These are phyloP conservation scores for Sinella curviseta DNA, from an alignment of 1,140 invertebrate genomes.

Conservation along the genomic window DNA sequence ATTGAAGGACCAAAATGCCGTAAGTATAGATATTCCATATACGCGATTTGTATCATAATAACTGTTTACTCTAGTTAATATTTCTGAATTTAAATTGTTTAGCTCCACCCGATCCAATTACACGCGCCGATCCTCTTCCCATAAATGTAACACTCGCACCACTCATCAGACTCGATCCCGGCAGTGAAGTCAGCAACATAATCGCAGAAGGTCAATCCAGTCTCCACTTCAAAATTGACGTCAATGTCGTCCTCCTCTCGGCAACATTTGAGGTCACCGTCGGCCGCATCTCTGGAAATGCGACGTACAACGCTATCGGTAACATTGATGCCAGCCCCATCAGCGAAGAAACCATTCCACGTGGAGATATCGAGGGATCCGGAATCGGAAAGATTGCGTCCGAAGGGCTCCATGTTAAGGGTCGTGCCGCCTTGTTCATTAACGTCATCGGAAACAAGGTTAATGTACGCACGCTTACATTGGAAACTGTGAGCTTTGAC, in stretches of 20 bases:
- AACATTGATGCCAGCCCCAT: neutral
- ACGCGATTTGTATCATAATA: neutral
- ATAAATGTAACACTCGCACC: slow-evolving; percentile 1
- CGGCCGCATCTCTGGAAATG: neutral
- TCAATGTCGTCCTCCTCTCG: neutral
- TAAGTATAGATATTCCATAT: neutral
- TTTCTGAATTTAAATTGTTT: neutral
- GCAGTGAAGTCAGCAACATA: neutral
- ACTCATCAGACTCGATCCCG: neutral
- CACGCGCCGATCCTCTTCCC: neutral
- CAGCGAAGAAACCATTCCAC: neutral
- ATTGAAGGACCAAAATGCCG: slow-evolving; percentile 1
- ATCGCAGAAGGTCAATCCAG: neutral
- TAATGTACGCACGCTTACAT: neutral
- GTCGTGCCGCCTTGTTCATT: neutral
- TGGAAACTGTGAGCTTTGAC: neutral
- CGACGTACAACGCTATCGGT: neutral
- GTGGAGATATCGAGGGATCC: neutral
- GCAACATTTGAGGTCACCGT: neutral
- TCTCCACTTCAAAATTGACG: neutral
- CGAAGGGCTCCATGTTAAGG: neutral
- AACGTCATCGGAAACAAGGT: slow-evolving; percentile 6
- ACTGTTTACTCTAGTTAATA: neutral
- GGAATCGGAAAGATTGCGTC: neutral
- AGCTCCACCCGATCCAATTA: neutral